A percentile compares a stretch with the other conserved stretches of the same genome.
Evolutionary conservation across 1,140 invertebrate species (phyloP).

Genomic region (Tenebrio molitor): DNA sequence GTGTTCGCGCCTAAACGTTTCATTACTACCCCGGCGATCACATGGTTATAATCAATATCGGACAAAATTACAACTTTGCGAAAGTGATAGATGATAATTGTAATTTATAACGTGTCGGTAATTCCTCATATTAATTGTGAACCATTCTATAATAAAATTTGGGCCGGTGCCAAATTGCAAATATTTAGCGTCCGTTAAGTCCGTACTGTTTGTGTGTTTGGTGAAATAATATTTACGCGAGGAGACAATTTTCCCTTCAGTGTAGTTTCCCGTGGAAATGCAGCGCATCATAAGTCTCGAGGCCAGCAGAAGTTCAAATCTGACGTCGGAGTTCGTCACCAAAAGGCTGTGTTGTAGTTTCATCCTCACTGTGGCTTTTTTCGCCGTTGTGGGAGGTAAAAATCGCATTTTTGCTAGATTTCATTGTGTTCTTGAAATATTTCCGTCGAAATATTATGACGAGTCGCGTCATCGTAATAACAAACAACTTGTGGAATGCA

Average conservation of each 20-base stretch:
- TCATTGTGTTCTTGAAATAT: background rate
- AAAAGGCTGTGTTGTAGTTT: conserved; percentile 70
- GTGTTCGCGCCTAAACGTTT: conserved; percentile 16
- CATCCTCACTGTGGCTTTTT: conserved; percentile 67
- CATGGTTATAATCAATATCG: conserved; percentile 2
- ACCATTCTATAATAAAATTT: background rate
- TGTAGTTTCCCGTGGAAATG: conserved; percentile 46
- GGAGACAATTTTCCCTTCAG: background rate
- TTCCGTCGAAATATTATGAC: background rate
- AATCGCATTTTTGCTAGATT: too few relatives aligned
- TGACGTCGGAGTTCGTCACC: conserved; percentile 67
- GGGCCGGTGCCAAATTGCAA: conserved; percentile 12
- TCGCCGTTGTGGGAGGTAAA: conserved; percentile 67
- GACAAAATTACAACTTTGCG: background rate
- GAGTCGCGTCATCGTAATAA: too few relatives aligned
- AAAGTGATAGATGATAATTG: background rate
- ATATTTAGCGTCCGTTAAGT: background rate
- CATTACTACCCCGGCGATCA: conserved; percentile 23
- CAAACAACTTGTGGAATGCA: too few relatives aligned
- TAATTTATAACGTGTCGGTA: background rate
- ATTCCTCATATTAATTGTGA: background rate
- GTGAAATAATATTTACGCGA: conserved; percentile 9
- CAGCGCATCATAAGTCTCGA: conserved; percentile 56
- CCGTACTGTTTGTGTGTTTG: background rate
- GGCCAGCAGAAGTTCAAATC: conserved; percentile 47